phyloP scores from a whole-genome alignment of 2,888 invertebrate species.

The Bhutanitis thaidina region DNA sequence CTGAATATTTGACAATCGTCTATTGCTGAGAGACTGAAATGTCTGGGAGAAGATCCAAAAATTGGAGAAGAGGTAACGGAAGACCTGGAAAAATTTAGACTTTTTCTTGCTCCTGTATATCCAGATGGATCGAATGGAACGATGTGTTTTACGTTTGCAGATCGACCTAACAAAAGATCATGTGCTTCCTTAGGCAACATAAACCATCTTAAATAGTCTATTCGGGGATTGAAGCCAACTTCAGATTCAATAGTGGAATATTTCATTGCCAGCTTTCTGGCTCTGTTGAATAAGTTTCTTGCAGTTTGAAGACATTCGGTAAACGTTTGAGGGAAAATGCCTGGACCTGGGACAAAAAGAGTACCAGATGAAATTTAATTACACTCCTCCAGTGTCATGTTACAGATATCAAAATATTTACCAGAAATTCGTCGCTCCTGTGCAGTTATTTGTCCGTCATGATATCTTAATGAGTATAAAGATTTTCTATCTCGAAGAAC shows the following conservation, averaged over 20 bases:
- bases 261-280: constrained; percentile 87
- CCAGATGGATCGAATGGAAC: constrained; percentile 87
- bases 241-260: constrained; percentile 87
- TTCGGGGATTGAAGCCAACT: constrained; percentile 84
- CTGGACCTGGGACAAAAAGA: constrained; percentile 74
- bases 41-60: constrained; percentile 80
- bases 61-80: constrained; percentile 68
- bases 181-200: constrained; percentile 93
- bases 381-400: background rate
- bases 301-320: constrained; percentile 90
- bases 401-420: constrained; percentile 31
- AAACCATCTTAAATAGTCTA: constrained; percentile 90
- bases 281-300: constrained; percentile 86
- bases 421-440: constrained; percentile 85
- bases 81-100: constrained; percentile 52
- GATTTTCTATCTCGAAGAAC: constrained; percentile 90
- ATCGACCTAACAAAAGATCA: constrained; percentile 85
- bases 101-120: constrained; percentile 75
- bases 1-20: constrained; percentile 77
- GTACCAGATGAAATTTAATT: background rate
- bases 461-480: constrained; percentile 87
- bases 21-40: constrained; percentile 84
- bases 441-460: constrained; percentile 86
- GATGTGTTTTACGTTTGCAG: constrained; percentile 87
- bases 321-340: constrained; percentile 86